Percentiles rank a stretch among this genome's conserved stretches.
Evolutionary conservation across 1,140 invertebrate species (phyloP).

Genomic region (Plutomurus gul): DNA sequence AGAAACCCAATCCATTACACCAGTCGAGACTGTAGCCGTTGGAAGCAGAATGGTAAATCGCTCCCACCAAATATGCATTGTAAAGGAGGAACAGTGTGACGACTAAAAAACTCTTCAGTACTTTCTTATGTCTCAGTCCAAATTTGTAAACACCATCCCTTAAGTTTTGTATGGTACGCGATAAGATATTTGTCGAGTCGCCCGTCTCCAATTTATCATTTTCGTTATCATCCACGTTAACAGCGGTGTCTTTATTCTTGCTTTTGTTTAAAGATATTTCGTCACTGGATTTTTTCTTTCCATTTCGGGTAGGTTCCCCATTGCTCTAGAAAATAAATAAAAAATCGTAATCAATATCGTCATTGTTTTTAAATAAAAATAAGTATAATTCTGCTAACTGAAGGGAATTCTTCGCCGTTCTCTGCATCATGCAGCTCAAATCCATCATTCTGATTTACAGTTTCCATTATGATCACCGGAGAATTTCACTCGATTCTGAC

Average conservation of each 20-base stretch:
- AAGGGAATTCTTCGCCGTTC: no score
- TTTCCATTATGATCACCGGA: not conserved
- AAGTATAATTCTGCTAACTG: no score
- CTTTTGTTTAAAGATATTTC: not conserved
- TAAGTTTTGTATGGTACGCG: not conserved
- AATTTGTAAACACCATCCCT: not conserved
- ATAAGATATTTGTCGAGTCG: not conserved
- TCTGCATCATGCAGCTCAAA: not conserved
- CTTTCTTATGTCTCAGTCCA: not conserved
- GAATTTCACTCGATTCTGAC: not conserved
- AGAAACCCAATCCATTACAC: slow-evolving; percentile 74
- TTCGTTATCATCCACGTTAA: not conserved
- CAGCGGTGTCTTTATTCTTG: not conserved
- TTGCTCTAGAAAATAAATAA: not conserved
- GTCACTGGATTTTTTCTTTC: not conserved
- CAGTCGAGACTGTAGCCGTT: slow-evolving; percentile 57
- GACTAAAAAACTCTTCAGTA: not conserved
- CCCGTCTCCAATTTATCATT: not conserved
- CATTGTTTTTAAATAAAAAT: not conserved
- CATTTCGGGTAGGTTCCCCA: not conserved
- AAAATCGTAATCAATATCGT: not conserved
- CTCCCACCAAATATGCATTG: slow-evolving; percentile 54
- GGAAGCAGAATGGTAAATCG: slow-evolving; percentile 42
- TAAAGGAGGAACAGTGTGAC: slow-evolving; percentile 45
- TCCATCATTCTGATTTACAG: no score